Conservation (phyloP, 2,888 invertebrate species). For the Rhyacophila evoluta region DNA sequence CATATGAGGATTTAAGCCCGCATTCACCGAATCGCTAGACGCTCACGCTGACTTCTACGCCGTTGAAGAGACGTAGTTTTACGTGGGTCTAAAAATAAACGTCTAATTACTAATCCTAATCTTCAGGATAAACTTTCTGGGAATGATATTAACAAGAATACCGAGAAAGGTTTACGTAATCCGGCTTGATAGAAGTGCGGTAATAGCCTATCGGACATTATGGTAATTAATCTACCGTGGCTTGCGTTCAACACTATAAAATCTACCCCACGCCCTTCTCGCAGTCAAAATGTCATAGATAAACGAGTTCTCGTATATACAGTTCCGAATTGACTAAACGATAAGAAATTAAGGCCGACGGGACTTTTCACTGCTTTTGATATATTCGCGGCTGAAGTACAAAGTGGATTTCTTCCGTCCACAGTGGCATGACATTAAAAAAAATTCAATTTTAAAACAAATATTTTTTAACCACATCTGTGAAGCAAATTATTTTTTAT, state of each 20-base stretch:
- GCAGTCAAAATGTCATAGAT: constrained; percentile 47
- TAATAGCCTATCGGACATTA: constrained; percentile 32
- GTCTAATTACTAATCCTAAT: too few relatives aligned
- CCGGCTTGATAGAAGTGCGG: not conserved
- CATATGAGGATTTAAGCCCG: too few relatives aligned
- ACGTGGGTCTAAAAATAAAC: too few relatives aligned
- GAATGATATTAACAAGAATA: not conserved
- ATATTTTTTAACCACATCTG: too few relatives aligned
- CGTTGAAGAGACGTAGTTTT: too few relatives aligned
- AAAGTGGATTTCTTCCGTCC: not conserved
- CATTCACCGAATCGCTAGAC: too few relatives aligned
- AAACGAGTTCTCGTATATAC: constrained; percentile 40
- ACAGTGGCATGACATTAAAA: not conserved
- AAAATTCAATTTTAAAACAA: too few relatives aligned
- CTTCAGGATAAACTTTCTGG: too few relatives aligned
- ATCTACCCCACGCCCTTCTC: constrained; percentile 20
- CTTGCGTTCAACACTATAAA: constrained; percentile 34
- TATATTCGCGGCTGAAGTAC: not conserved
- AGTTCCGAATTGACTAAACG: constrained; percentile 36
- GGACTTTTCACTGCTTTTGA: constrained; percentile 23
- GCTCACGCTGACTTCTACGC: too few relatives aligned
- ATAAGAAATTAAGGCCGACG: constrained; percentile 42
- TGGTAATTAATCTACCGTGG: constrained; percentile 36
- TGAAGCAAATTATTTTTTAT: too few relatives aligned
- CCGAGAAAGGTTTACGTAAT: not conserved